Evolutionary conservation across 2,113 vertebrate species (phyloP).

Genomic region (Paratilapia polleni): DNA sequence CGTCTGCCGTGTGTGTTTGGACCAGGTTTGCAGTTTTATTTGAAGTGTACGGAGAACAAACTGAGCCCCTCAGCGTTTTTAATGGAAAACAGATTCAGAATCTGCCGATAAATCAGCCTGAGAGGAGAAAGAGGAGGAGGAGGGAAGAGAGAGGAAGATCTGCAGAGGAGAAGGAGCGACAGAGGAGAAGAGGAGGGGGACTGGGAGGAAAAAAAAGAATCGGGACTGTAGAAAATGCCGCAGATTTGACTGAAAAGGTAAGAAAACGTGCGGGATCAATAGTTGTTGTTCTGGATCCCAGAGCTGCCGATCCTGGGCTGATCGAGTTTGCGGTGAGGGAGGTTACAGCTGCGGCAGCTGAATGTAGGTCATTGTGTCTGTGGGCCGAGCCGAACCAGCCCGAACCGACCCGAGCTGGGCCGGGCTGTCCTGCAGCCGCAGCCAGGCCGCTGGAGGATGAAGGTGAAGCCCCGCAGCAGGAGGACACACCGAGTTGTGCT

Average conservation of each 20-base stretch:
- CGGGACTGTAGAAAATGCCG: slow-evolving; percentile 48
- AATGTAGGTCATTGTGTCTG: slow-evolving; percentile 77
- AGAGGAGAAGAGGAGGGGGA: slow-evolving; percentile 8
- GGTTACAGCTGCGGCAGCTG: slow-evolving; percentile 15
- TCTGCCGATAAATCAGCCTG: background rate
- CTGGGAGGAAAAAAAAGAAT: slow-evolving; percentile 3
- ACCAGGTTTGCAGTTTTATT: slow-evolving; percentile 19
- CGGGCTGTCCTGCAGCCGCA: slow-evolving; percentile 33
- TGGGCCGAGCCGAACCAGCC: slow-evolving; percentile 57
- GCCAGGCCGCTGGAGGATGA: slow-evolving; percentile 47
- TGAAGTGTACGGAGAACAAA: background rate
- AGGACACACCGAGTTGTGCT: background rate
- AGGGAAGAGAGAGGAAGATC: background rate
- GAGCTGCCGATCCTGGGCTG: slow-evolving; percentile 20
- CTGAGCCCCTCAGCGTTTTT: background rate
- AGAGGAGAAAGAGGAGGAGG: background rate
- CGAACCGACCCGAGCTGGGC: slow-evolving; percentile 14
- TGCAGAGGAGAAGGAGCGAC: background rate
- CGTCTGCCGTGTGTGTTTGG: slow-evolving; percentile 36
- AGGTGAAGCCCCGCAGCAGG: slow-evolving; percentile 31
- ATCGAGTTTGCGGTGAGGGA: background rate
- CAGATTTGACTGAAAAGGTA: slow-evolving; percentile 69
- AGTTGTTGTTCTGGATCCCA: slow-evolving; percentile 6
- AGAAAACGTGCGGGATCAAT: slow-evolving; percentile 41
- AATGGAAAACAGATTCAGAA: background rate